Conservation (phyloP, 2,797 vertebrate species). For the Eurystomus glaucurus region DNA sequence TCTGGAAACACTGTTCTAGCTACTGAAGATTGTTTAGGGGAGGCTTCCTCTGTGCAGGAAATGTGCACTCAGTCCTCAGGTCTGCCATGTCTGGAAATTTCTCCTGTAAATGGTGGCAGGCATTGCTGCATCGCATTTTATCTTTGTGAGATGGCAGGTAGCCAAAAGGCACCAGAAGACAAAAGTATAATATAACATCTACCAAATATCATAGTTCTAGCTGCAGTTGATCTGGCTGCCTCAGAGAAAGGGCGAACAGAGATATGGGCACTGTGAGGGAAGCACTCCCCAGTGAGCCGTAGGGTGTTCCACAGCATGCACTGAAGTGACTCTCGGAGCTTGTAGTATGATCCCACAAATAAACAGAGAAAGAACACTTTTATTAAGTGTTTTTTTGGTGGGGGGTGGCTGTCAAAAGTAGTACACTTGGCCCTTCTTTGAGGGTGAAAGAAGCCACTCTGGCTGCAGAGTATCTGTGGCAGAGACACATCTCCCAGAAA, state of each 20-base stretch:
- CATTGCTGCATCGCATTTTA: not conserved
- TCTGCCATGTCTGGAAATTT: not conserved
- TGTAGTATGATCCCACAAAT: not conserved
- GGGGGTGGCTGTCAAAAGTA: not conserved
- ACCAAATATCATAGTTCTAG: not conserved
- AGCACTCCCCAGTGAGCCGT: not conserved
- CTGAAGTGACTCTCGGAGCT: not conserved
- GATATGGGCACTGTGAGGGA: not conserved
- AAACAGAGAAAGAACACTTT: not conserved
- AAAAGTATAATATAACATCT: not conserved
- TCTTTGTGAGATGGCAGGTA: not conserved
- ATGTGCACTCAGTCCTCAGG: not conserved
- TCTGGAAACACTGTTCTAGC: not conserved
- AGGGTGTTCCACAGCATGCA: not conserved
- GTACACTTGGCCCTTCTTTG: not conserved
- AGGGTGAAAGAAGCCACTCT: not conserved
- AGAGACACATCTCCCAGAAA: not conserved
- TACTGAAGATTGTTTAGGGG: not conserved
- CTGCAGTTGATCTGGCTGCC: not conserved
- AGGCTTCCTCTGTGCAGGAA: not conserved
- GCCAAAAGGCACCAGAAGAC: not conserved
- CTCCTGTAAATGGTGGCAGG: fast-evolving
- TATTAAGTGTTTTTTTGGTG: not conserved
- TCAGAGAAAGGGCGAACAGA: not conserved
- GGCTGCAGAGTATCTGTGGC: not conserved